phyloP scores from a whole-genome alignment of 2,797 vertebrate genomes.

The Danio choprae region DNA sequence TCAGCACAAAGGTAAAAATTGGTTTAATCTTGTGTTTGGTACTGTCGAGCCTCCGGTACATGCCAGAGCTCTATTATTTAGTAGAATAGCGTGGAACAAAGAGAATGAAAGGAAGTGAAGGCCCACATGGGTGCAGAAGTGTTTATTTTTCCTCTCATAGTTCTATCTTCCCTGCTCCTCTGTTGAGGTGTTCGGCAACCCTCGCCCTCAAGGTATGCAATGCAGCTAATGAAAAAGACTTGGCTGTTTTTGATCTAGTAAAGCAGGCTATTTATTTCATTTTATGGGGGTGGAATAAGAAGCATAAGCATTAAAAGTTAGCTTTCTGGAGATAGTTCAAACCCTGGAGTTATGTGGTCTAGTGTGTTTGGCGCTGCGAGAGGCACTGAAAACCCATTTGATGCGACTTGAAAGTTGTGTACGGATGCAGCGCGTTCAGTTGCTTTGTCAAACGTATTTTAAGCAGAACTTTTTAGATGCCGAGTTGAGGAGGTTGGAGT shows the following conservation, averaged over 20 bases:
- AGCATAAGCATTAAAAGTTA: constrained; percentile 49
- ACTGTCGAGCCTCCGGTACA: not conserved
- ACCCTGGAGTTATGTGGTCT: constrained; percentile 31
- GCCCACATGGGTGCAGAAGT: constrained; percentile 33
- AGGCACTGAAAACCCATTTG: constrained; percentile 45
- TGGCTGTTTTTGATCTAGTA: constrained; percentile 37
- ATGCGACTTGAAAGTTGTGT: constrained; percentile 57
- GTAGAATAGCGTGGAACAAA: constrained; percentile 35
- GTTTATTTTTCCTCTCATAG: constrained; percentile 49
- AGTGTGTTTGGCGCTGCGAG: constrained; percentile 23
- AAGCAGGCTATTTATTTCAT: constrained; percentile 53
- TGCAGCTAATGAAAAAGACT: constrained; percentile 48
- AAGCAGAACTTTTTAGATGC: constrained; percentile 48
- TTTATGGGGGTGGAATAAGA: constrained; percentile 50
- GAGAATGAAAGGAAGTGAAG: constrained; percentile 26
- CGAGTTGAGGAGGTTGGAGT: constrained; percentile 41
- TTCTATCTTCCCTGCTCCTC: constrained; percentile 9
- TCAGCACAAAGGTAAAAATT: constrained; percentile 14
- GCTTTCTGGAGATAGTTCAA: constrained; percentile 48
- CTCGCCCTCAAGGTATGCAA: constrained; percentile 47
- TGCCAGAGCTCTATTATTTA: constrained; percentile 18
- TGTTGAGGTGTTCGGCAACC: constrained; percentile 15
- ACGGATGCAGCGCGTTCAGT: constrained; percentile 44
- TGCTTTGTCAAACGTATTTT: constrained; percentile 52
- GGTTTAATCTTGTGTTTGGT: constrained; percentile 40